Conservation (phyloP, 30 jellyfish, hydroid and myxozoan genomes). For the Aurelia coerulea region DNA sequence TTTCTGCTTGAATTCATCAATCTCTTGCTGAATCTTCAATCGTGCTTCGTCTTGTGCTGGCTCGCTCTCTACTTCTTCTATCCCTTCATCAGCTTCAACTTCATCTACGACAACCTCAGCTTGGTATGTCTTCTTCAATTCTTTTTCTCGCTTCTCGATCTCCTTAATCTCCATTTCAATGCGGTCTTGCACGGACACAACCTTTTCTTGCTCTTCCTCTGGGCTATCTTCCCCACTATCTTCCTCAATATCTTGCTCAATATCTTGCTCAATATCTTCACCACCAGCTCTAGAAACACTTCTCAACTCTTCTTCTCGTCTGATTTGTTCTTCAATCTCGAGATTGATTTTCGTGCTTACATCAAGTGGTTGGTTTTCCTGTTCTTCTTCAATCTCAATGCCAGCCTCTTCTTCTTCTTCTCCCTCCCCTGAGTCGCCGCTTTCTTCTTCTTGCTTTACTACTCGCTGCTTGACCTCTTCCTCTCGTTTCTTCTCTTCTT, state of each 20-base stretch:
- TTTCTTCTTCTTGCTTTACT: not conserved
- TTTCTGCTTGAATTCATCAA: constrained; percentile 64
- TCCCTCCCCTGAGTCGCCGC: not conserved
- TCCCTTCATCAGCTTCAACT: constrained; percentile 18
- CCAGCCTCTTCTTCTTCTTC: constrained; percentile 14
- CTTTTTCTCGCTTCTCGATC: constrained; percentile 60
- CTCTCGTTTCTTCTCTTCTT: constrained; percentile 66
- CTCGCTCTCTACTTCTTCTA: constrained; percentile 16
- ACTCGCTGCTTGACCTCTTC: constrained; percentile 28
- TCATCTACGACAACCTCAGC: constrained; percentile 15
- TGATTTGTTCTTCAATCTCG: constrained; percentile 54
- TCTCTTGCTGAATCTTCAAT: constrained; percentile 68
- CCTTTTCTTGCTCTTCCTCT: constrained; percentile 21
- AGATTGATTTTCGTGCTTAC: constrained; percentile 19
- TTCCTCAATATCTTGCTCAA: constrained; percentile 15
- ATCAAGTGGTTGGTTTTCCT: constrained; percentile 10
- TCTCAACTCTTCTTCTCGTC: constrained; percentile 34
- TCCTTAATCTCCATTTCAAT: constrained; percentile 69
- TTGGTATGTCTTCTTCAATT: constrained; percentile 35
- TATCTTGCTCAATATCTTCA: not conserved
- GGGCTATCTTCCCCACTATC: constrained; percentile 52
- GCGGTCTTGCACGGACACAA: constrained; percentile 62
- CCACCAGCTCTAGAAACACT: not conserved
- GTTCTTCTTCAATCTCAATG: constrained; percentile 11
- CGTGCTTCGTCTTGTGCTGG: constrained; percentile 13